Base-by-base conservation (phyloP, 64 coral and sea anemone species). In the Dendrophyllia cribrosa region DNA sequence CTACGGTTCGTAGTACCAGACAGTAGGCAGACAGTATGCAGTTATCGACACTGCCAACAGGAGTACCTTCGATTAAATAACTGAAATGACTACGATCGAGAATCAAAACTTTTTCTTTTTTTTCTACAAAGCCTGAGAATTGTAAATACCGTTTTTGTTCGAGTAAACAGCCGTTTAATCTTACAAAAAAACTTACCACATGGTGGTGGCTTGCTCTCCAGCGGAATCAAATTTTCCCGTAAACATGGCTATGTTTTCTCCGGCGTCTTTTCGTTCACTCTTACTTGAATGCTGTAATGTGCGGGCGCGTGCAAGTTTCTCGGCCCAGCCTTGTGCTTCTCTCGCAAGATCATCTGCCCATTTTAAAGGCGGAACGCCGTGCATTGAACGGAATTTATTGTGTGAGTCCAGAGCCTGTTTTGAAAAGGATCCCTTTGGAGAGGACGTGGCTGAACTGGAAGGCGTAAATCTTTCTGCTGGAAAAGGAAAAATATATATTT, bases 181-280 rank as follows among this genome's bases (percentile, higher is more conserved):
- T 34, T 34, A 34, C 34, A 34, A 34, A 34, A 34, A 7, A 10
- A 43, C 80, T 84, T 51, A 84, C 95, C 95, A 97, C 95, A 97
- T 97, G 6, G 71, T 83, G 23, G 91, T 93, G 2, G 95, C 91
- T 67, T 89, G 78, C 23, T 91, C 68, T 24, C 95, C 95, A 58
- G 92, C 95, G 20, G 50, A 86, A 52, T 97, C 88, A 76, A 94
- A 93, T 63, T 72, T 89, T 16, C 91, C 95, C 13, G 95, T 87
- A 72, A 94, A 97, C 91, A 91, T 94, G 20, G 95, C 95, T 25
- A 97, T 26, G 60, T 97, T 97, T 23, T 97, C 95, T 68, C 95
- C 95, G 7, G 86, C 88, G 59, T 94, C 80, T 3, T 73, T 58
- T 75, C 95, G 82, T 7, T 94, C 92, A 11, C 74, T 60, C 24